Conservation (phyloP, 2,888 invertebrate species). For the Urechis unicinctus region DNA sequence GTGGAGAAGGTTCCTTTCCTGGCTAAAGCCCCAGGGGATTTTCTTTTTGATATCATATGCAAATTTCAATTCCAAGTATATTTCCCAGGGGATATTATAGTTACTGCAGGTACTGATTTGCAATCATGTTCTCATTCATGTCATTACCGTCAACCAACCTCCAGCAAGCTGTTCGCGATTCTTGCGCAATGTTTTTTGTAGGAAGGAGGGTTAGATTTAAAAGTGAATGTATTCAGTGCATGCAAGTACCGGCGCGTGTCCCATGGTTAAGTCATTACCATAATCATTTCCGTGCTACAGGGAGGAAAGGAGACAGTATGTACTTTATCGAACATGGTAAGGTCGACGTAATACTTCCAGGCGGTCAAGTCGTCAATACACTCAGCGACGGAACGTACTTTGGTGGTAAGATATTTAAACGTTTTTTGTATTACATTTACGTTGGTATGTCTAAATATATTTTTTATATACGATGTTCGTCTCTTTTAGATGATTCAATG, state of each 20-base stretch:
- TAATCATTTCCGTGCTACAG: background rate
- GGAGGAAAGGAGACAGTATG: conserved; percentile 6
- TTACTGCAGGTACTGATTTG: background rate
- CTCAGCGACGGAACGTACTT: conserved; percentile 4
- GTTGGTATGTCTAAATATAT: background rate
- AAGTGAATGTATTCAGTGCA: too few relatives aligned
- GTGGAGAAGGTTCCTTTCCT: conserved; percentile 2
- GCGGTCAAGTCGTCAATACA: conserved; percentile 3
- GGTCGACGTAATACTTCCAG: conserved; percentile 1
- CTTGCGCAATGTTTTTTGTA: too few relatives aligned
- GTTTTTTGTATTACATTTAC: too few relatives aligned
- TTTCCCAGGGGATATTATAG: conserved; percentile 4
- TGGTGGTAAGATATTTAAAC: too few relatives aligned
- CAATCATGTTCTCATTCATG: too few relatives aligned
- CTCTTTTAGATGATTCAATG: too few relatives aligned
- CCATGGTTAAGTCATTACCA: too few relatives aligned
- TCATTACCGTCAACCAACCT: too few relatives aligned
- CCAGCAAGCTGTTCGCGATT: too few relatives aligned
- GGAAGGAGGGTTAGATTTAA: too few relatives aligned
- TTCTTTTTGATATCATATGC: conserved; percentile 3
- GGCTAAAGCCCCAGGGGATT: background rate
- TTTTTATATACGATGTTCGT: too few relatives aligned
- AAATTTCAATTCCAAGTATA: conserved; percentile 2
- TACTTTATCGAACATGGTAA: conserved; percentile 12
- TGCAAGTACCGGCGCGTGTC: too few relatives aligned